phyloP scores from a whole-genome alignment of 2,113 vertebrate genomes.

The Anhinga anhinga region DNA sequence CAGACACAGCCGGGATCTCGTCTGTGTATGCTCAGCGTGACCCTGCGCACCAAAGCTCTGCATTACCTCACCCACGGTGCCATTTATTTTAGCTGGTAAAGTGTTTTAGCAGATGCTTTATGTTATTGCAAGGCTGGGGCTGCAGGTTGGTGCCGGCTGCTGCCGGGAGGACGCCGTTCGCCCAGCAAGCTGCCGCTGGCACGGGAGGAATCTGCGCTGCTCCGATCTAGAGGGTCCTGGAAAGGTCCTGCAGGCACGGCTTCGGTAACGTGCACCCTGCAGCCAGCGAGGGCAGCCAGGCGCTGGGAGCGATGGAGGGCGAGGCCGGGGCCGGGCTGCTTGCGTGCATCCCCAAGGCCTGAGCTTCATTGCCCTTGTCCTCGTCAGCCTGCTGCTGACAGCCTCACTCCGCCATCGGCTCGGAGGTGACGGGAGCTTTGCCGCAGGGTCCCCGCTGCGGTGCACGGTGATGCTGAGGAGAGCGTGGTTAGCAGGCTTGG shows the following conservation, averaged over 20 bases:
- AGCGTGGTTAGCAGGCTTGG: background rate
- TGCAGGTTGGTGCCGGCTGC: background rate
- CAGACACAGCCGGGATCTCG: background rate
- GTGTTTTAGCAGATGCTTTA: background rate
- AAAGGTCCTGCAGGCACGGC: background rate
- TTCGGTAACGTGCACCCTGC: background rate
- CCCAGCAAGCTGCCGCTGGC: background rate
- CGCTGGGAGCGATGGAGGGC: background rate
- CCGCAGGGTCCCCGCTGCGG: background rate
- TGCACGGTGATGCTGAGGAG: background rate
- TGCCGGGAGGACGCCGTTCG: accelerated
- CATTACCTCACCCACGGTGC: background rate
- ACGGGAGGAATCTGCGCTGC: background rate
- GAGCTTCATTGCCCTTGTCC: background rate
- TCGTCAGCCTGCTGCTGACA: background rate
- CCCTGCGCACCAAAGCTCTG: background rate
- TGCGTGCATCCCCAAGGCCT: background rate
- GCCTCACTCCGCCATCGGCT: accelerated
- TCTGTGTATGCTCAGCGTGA: background rate
- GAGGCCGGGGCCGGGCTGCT: background rate
- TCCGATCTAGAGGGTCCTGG: background rate
- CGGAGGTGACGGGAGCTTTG: background rate
- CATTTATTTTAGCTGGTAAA: background rate
- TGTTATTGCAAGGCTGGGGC: background rate
- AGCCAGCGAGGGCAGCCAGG: background rate